A percentile compares a stretch with the other conserved stretches of the same genome.
phyloP scores from a whole-genome alignment of 1,140 invertebrate genomes.

The Choristoneura fumiferana region DNA sequence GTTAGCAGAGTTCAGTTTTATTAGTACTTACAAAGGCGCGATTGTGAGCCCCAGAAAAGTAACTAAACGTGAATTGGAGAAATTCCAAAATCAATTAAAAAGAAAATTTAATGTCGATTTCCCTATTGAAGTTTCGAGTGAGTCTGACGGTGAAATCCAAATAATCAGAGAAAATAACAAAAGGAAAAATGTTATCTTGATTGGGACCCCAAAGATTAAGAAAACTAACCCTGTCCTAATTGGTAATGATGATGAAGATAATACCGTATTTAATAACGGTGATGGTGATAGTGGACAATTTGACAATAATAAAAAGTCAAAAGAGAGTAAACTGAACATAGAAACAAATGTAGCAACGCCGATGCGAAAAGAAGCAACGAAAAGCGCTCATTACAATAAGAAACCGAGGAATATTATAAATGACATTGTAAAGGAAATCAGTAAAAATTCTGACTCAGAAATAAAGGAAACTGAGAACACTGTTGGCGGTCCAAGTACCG shows the following conservation, averaged over 20 bases:
- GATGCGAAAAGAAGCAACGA: no score
- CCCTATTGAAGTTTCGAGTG: conserved; percentile 36
- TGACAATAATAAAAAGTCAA: conserved; percentile 18
- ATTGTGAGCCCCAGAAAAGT: conserved; percentile 51
- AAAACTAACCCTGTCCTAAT: neutral
- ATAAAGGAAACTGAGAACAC: no score
- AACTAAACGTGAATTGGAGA: conserved; percentile 34
- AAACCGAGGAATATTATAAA: no score
- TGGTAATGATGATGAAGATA: neutral
- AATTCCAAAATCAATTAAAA: conserved; percentile 47
- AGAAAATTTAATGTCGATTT: conserved; percentile 53
- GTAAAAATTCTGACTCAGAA: no score
- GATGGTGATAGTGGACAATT: neutral
- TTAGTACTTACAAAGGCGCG: conserved; percentile 58
- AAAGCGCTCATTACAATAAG: neutral
- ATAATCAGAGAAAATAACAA: neutral
- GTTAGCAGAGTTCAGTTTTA: conserved; percentile 70
- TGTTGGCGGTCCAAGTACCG: no score
- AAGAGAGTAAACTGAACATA: neutral
- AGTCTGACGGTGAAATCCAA: conserved; percentile 35
- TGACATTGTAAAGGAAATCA: no score
- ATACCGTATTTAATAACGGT: neutral
- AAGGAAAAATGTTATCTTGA: conserved; percentile 25
- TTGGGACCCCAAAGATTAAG: conserved; percentile 27
- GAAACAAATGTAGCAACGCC: no score